These are phyloP conservation scores for Agrypnus murinus DNA, from an alignment of 2,888 invertebrate genomes.

Conservation along the genomic window DNA sequence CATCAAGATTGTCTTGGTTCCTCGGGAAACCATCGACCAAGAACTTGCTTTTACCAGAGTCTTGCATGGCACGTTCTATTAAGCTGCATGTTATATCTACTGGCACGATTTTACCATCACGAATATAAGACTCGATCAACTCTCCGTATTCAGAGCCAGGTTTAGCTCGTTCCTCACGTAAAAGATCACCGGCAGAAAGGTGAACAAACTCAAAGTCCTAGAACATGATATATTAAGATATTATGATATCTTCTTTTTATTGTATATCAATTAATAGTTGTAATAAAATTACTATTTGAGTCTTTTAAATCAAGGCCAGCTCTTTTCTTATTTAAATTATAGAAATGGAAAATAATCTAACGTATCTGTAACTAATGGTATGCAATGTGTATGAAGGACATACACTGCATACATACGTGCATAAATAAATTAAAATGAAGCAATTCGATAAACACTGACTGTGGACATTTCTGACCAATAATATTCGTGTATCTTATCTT, in stretches of 20 bases:
- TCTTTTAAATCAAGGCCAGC: no score
- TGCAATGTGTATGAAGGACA: no score
- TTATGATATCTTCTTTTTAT: background rate
- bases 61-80: slow-evolving; percentile 88
- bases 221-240: slow-evolving; percentile 14
- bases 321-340: no score
- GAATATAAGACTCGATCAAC: slow-evolving; percentile 93
- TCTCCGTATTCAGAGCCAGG: slow-evolving; percentile 91
- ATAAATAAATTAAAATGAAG: no score
- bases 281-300: no score
- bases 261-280: no score
- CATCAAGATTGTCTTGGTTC: slow-evolving; percentile 96
- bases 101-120: slow-evolving; percentile 96
- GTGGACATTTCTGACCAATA: no score
- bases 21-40: slow-evolving; percentile 99
- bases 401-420: no score
- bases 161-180: slow-evolving; percentile 91
- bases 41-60: slow-evolving; percentile 82
- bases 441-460: no score
- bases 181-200: slow-evolving; percentile 93
- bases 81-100: slow-evolving; percentile 98
- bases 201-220: slow-evolving; percentile 85
- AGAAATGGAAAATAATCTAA: no score
- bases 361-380: no score
- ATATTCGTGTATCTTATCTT: no score